A percentile compares a stretch with the other conserved stretches of the same genome.
Conservation (phyloP, 2,888 invertebrate genomes). For the Ecdyonurus torrentis region DNA sequence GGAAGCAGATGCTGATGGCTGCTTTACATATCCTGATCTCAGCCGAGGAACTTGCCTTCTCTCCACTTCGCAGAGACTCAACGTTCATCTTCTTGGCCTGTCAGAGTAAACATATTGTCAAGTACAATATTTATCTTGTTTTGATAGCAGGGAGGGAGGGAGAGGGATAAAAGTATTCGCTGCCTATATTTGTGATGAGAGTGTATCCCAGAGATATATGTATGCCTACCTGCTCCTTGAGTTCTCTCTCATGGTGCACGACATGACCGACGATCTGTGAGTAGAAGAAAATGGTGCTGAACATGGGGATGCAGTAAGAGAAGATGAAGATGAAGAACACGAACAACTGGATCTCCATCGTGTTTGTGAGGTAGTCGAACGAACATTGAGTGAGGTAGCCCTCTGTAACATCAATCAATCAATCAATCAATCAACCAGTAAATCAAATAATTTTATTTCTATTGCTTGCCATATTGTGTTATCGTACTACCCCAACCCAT, state of each 20-base stretch:
- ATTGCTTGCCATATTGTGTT: too few species aligned
- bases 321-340: constrained; percentile 58
- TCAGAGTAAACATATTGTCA: too few species aligned
- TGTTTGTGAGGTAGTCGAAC: constrained; percentile 66
- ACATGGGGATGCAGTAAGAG: constrained; percentile 61
- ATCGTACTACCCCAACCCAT: too few species aligned
- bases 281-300: constrained; percentile 64
- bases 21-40: constrained; percentile 78
- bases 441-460: too few species aligned
- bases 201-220: too few species aligned
- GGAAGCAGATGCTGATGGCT: constrained; percentile 69
- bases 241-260: constrained; percentile 67
- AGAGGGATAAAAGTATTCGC: too few species aligned
- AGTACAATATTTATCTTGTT: too few species aligned
- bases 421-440: too few species aligned
- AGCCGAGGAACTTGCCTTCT: constrained; percentile 51
- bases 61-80: constrained; percentile 58
- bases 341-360: constrained; percentile 61
- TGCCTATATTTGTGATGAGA: not conserved
- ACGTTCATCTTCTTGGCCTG: constrained; percentile 50
- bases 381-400: constrained; percentile 76
- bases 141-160: too few species aligned
- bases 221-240: constrained; percentile 43
- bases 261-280: constrained; percentile 76
- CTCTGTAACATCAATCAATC: constrained; percentile 44